Base-by-base conservation (phyloP, 2,113 vertebrate genomes). In the Ictalurus punctatus region DNA sequence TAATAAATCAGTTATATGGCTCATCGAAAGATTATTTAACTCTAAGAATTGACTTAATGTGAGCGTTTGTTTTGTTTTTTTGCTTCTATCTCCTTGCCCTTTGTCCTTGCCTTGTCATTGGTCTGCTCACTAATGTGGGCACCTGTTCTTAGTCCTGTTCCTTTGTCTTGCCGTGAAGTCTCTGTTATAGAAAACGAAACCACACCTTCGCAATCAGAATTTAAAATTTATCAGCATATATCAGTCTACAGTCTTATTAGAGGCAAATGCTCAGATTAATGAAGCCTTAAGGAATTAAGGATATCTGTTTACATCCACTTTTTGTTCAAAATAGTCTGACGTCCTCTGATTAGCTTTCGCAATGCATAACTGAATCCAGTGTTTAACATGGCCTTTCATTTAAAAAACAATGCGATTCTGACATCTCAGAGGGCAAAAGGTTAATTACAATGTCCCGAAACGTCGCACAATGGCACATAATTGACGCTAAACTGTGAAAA, bases 401-500 rank as follows among this genome's bases (percentile, higher is more conserved):
- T 30, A 84, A 37, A 87, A 63, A 63, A 23, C 81, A 63, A 63
- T 61, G 44, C 40, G 48, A 71, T 84, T 61, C 21, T 85, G 44
- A 54, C 76, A 81, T 61, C 65, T 63, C 56, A 1, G n/a, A 58
- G 81, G 40, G 56, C 56, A 84, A 76, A 83, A 63, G 81, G 61
- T 84, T 76, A 76, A 88, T 76, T 84, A 59, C 13, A 14, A 71
- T 27, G 6, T 76, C 40, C 23, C 67, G 23, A 37, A 79, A 79
- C 40, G 34, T 65, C 6, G 2, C 52, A 71, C 34, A 71, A 23
- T 19, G 65, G 30, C 52, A 4, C 69, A 44, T 84, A 88, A 88
- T 88, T 74, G 84, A 74, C 63, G 87, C 81, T 61, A 88, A 88
- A 88, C 69, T 84, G 87, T 84, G 79, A 86, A 52, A 86, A 86